Conservation (phyloP, 1,140 invertebrate genomes). For the Ostrea denselamellosa region DNA sequence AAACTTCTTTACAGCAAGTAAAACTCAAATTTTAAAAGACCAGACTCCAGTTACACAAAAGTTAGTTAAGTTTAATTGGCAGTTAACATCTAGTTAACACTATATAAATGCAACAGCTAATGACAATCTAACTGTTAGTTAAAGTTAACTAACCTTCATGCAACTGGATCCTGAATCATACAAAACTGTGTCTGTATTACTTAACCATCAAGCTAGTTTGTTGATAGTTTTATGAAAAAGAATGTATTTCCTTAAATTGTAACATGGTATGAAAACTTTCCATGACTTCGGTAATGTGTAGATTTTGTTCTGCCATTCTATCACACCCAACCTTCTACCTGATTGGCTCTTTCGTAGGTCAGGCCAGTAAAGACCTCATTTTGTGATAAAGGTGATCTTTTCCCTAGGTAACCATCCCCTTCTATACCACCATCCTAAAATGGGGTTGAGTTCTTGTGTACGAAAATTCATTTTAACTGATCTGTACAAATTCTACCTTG, state of each 20-base stretch:
- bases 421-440: slow-evolving; percentile 65
- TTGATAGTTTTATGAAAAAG: no score
- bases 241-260: background rate
- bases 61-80: no score
- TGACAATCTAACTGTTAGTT: no score
- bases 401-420: slow-evolving; percentile 67
- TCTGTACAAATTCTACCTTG: background rate
- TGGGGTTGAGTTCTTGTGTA: background rate
- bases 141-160: no score
- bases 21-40: no score
- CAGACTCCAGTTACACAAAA: no score
- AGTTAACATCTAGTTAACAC: no score
- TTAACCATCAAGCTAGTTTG: no score
- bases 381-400: slow-evolving; percentile 80
- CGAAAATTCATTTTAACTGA: background rate
- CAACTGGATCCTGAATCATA: no score
- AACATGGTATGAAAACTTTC: background rate
- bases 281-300: background rate
- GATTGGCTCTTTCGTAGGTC: slow-evolving; percentile 79
- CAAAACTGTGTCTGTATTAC: no score
- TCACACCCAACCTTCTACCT: slow-evolving; percentile 58
- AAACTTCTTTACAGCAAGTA: background rate
- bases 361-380: slow-evolving; percentile 83
- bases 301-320: background rate
- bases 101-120: no score